Evolutionary conservation across 2,888 invertebrate genomes (phyloP).

Genomic region (Quadroppia sp.): DNA sequence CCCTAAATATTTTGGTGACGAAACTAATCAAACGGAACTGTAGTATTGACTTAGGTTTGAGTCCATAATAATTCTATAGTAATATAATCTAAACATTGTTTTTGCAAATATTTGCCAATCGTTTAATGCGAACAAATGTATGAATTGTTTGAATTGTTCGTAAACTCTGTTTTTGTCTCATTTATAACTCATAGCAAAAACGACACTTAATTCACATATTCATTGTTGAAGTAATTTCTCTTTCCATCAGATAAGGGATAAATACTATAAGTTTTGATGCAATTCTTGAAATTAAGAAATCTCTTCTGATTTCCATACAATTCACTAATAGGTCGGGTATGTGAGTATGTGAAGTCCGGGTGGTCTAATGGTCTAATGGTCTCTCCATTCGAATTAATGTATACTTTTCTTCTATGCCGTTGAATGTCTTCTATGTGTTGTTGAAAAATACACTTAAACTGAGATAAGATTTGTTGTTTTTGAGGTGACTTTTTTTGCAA

Average conservation of each 20-base stretch:
- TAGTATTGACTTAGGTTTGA: background rate
- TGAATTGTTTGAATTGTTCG: background rate
- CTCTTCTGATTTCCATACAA: conserved; percentile 3
- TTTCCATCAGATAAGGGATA: background rate
- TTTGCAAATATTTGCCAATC: conserved; percentile 3
- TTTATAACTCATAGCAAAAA: background rate
- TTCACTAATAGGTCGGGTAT: background rate
- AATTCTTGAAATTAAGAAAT: background rate
- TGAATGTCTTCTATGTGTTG: too few relatives aligned
- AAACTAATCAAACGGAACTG: conserved; percentile 26
- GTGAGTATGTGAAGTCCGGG: background rate
- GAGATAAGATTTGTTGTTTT: conserved; percentile 35
- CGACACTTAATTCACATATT: background rate
- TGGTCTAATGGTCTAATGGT: conserved; percentile 22
- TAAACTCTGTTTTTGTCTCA: background rate
- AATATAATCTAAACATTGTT: background rate
- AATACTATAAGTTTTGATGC: background rate
- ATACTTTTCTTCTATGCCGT: conserved; percentile 5
- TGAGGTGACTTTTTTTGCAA: conserved; percentile 26
- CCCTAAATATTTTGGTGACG: conserved; percentile 20
- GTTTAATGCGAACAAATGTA: background rate
- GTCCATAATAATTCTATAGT: background rate
- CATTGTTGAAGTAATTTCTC: background rate
- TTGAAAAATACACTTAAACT: conserved; percentile 36
- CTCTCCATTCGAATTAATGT: conserved; percentile 11